These are phyloP conservation scores for Volucella bombylans DNA, from an alignment of 2,888 invertebrate species.

Conservation along the genomic window DNA sequence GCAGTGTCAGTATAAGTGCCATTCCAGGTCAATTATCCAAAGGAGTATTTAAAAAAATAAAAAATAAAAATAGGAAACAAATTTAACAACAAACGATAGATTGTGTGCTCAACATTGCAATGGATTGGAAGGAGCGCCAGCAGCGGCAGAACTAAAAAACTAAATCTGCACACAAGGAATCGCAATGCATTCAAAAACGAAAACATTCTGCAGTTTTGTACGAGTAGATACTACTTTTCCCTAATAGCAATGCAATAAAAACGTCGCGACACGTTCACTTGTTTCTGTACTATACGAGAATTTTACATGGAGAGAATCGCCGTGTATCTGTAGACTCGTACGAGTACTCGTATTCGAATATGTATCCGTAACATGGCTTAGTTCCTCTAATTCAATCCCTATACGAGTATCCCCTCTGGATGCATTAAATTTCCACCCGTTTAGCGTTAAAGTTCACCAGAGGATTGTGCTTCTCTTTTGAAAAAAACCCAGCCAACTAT, in stretches of 20 bases:
- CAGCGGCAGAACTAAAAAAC: constrained; percentile 14
- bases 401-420: not conserved
- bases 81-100: constrained; percentile 2
- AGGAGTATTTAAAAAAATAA: not conserved
- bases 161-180: constrained; percentile 37
- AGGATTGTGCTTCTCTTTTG: not conserved
- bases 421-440: constrained; percentile 48
- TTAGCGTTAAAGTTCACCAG: constrained; percentile 21
- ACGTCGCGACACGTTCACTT: constrained; percentile 17
- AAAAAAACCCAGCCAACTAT: constrained; percentile 34
- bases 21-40: constrained; percentile 1
- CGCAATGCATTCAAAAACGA: constrained; percentile 29
- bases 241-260: constrained; percentile 48
- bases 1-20: too few relatives aligned
- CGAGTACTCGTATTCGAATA: not conserved
- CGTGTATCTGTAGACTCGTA: not conserved
- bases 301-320: constrained; percentile 1
- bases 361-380: constrained; percentile 29
- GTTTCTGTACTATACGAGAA: not conserved
- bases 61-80: not conserved
- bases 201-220: constrained; percentile 13
- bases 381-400: constrained; percentile 15
- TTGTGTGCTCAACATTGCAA: constrained; percentile 35
- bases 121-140: constrained; percentile 46
- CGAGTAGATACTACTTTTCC: constrained; percentile 49